Percentiles rank a stretch among this genome's conserved stretches.
phyloP scores from a whole-genome alignment of 92 coral and sea anemone species.

The Plumapathes pennacea region DNA sequence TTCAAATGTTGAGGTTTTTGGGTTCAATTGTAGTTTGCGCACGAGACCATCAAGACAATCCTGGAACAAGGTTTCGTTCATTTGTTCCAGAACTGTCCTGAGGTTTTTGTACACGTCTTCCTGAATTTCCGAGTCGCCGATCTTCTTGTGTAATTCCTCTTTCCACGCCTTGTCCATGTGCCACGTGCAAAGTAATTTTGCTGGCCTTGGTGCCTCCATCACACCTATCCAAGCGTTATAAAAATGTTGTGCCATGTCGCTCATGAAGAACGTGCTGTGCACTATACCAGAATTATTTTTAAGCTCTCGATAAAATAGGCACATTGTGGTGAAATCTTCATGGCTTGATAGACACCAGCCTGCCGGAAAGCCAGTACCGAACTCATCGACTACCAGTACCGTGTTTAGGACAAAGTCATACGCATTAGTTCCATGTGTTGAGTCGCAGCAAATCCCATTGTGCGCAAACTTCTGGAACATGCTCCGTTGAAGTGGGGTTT shows the following conservation, averaged over 20 bases:
- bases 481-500: slow-evolving; percentile 47
- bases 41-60: slow-evolving; percentile 21
- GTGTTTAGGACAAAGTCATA: slow-evolving; percentile 57
- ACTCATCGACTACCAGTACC: slow-evolving; percentile 50
- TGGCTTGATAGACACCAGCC: slow-evolving; percentile 72
- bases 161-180: slow-evolving; percentile 49
- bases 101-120: slow-evolving; percentile 46
- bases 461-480: slow-evolving; percentile 47
- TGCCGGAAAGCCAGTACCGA: slow-evolving; percentile 69
- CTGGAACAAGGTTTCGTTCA: slow-evolving; percentile 9
- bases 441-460: slow-evolving; percentile 64
- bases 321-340: slow-evolving; percentile 59
- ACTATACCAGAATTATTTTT: slow-evolving; percentile 36
- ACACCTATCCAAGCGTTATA: slow-evolving; percentile 69
- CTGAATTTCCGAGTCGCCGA: too few relatives aligned
- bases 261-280: slow-evolving; percentile 38
- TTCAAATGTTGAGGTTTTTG: slow-evolving; percentile 2
- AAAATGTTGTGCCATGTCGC: slow-evolving; percentile 64
- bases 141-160: slow-evolving; percentile 23
- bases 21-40: neutral
- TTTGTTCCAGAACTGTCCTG: slow-evolving; percentile 41
- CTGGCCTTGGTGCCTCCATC: slow-evolving; percentile 19
- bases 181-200: slow-evolving; percentile 51
- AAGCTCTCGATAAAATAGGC: slow-evolving; percentile 34
- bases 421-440: slow-evolving; percentile 68